These are phyloP conservation scores for Hylyphantes graminicola DNA, from an alignment of 1,140 invertebrate species.

Conservation along the genomic window DNA sequence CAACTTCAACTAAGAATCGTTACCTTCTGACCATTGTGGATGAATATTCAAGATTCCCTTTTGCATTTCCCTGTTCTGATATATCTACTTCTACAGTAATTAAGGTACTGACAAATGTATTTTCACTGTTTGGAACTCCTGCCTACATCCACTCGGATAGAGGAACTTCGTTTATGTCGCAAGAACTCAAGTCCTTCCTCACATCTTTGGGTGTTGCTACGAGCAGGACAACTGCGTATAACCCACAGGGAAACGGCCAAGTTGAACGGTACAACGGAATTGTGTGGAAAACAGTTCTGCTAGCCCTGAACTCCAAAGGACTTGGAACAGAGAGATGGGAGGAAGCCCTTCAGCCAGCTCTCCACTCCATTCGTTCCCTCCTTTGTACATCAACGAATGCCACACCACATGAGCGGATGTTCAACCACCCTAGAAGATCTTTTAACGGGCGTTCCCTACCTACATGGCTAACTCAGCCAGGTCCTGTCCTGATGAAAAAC, in stretches of 20 bases:
- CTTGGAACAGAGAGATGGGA: constrained; percentile 32
- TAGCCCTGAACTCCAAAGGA: constrained; percentile 49
- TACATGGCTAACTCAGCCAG: constrained; percentile 3
- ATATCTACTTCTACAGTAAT: constrained; percentile 62
- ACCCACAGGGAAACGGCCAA: constrained; percentile 59
- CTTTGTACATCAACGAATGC: constrained; percentile 54
- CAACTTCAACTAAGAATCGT: constrained; percentile 62
- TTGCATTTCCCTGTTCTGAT: constrained; percentile 62
- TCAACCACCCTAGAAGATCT: constrained; percentile 16
- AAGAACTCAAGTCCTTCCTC: constrained; percentile 59
- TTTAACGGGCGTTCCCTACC: background rate
- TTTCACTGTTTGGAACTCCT: constrained; percentile 61
- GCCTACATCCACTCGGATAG: constrained; percentile 63
- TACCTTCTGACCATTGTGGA: constrained; percentile 65
- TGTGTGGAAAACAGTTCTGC: constrained; percentile 60
- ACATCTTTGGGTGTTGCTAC: constrained; percentile 40
- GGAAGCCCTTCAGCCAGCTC: background rate
- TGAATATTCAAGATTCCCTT: constrained; percentile 66
- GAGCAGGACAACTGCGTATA: constrained; percentile 57
- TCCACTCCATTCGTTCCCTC: constrained; percentile 46
- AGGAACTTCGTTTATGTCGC: constrained; percentile 62
- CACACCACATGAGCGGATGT: constrained; percentile 47
- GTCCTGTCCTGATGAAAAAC: constrained; percentile 6
- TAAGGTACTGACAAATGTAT: constrained; percentile 58
- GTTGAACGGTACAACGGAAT: constrained; percentile 60